These are phyloP conservation scores for Ammodytes marinus DNA, from an alignment of 2,113 vertebrate genomes.

Conservation along the genomic window DNA sequence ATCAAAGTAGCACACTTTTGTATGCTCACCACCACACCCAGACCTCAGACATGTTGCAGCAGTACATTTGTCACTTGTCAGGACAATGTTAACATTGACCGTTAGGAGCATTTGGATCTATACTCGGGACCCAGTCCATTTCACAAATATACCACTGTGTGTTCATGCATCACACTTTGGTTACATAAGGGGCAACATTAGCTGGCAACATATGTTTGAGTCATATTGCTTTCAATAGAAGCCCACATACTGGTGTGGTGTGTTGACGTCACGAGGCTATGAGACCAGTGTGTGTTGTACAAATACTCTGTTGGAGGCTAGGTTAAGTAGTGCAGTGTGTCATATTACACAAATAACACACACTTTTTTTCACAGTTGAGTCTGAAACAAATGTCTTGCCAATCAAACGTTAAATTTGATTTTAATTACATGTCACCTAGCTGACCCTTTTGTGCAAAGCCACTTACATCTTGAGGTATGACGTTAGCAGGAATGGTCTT, in stretches of 20 bases:
- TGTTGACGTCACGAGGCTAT: not conserved
- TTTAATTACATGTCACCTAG: no score
- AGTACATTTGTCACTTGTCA: not conserved
- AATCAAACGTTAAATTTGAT: not conserved
- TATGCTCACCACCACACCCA: not conserved
- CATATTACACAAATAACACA: not conserved
- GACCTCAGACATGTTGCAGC: slow-evolving; percentile 6
- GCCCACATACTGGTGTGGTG: not conserved
- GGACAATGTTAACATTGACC: not conserved
- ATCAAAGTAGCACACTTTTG: slow-evolving; percentile 9
- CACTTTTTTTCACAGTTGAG: not conserved
- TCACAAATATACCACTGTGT: not conserved
- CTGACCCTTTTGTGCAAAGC: no score
- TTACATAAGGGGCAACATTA: not conserved
- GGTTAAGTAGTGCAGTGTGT: not conserved
- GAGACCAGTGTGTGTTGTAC: not conserved
- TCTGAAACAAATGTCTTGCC: not conserved
- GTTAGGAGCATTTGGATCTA: not conserved
- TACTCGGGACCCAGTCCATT: not conserved
- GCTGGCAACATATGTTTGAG: not conserved
- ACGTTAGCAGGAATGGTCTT: no score
- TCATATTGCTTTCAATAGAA: not conserved
- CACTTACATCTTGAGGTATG: no score
- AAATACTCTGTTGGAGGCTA: not conserved
- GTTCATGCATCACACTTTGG: not conserved